phyloP scores from a whole-genome alignment of 2,888 invertebrate species.

The Sepioteuthis lessoniana region DNA sequence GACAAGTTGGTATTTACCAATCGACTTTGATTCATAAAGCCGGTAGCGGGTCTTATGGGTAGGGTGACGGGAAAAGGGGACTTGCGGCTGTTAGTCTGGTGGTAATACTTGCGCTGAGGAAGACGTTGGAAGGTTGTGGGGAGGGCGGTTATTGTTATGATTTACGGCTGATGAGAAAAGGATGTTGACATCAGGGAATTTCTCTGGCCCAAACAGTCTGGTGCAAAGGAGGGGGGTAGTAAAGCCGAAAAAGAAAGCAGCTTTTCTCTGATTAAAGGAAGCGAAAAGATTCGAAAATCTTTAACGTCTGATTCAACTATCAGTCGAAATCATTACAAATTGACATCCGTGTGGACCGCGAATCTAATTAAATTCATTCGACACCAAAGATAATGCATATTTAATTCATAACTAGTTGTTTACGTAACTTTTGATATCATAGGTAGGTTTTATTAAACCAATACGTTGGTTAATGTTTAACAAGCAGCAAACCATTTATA shows the following conservation, averaged over 20 bases:
- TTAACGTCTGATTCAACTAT: background rate
- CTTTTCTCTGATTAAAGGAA: background rate
- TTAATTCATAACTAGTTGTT: background rate
- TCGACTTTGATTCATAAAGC: background rate
- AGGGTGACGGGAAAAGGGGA: background rate
- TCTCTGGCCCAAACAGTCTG: background rate
- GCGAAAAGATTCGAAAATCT: background rate
- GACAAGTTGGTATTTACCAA: background rate
- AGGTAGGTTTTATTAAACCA: background rate
- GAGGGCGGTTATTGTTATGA: background rate
- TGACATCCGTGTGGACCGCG: background rate
- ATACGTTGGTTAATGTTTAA: no score
- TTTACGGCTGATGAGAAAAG: background rate
- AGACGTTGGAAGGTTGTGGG: background rate
- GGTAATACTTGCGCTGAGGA: background rate
- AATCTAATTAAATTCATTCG: background rate
- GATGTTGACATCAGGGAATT: background rate
- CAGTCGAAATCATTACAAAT: background rate
- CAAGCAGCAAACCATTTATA: no score
- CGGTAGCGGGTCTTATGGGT: background rate
- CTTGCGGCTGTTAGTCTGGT: background rate
- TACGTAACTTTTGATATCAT: background rate
- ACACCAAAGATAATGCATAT: background rate
- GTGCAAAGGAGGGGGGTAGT: background rate
- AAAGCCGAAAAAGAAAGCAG: background rate